Evolutionary conservation across 1,140 invertebrate genomes (phyloP), one percentile per base, ranked within the genome.

Genomic region (Ceratoteleas bidentatus): DNA sequence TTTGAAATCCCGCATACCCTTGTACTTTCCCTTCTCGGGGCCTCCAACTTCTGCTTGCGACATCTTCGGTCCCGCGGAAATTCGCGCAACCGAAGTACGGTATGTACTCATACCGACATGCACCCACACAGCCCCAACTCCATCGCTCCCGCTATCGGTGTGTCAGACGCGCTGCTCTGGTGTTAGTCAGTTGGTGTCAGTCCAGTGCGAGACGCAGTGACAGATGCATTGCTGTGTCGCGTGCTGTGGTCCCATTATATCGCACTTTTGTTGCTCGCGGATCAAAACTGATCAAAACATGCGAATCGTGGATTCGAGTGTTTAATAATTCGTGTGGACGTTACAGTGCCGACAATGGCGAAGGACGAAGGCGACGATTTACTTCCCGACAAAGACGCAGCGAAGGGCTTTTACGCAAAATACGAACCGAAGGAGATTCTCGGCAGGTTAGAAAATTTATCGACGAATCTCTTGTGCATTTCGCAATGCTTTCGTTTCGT

Each of bases 401-500:
- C 96, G 6, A 97, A 97, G 90, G 96, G 96, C 86, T 99, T 99
- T 91, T 99, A 99, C 90, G 97, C 97, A 11, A 98, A 98, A 93
- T 99, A 99, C 91, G 98, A 99, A 90, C 97, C 98, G 3, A 99
- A 99, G 90, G 98, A 99, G 92, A 96, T 99, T 83, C 93, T 99
- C 57, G 98, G 98, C 92, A 97, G 96, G 97, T 98, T 85, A 73
- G 74, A 78, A 14, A 43, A 24, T 15, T 13, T 57, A 32, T 9
- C 2, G n/a, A 54, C 53, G 14, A 54, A 11, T 16, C 24, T 16
- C 15, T 8, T 6, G 0, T 8, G 7, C 33, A 49, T 0, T 14
- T 13, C 6, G 8, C 49, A 52, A 52, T 52, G 14, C n/a, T 43
- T 43, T 43, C 2, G n/a, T 10, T 43, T 10, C 15, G 24, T 24